These are phyloP conservation scores for Euclidia mi DNA, from an alignment of 2,888 invertebrate genomes.

Conservation along the genomic window DNA sequence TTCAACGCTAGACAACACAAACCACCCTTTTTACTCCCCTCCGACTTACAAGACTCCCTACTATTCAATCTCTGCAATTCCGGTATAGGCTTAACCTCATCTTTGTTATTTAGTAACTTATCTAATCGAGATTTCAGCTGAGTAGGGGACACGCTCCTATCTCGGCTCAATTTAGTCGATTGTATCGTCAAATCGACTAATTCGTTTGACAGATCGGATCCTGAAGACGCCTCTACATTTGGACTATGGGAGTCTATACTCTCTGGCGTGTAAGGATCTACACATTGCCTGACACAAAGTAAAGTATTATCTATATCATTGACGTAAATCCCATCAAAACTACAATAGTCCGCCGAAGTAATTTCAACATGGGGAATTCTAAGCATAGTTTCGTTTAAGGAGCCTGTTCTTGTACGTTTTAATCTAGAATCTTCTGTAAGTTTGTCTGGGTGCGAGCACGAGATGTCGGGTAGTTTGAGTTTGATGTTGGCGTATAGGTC, in stretches of 20 bases:
- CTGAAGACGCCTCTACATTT: slow-evolving; percentile 80
- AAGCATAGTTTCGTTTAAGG: slow-evolving; percentile 75
- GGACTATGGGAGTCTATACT: slow-evolving; percentile 94
- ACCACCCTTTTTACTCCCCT: slow-evolving; percentile 71
- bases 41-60: slow-evolving; percentile 81
- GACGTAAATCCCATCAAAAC: slow-evolving; percentile 82
- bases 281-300: slow-evolving; percentile 75
- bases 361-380: slow-evolving; percentile 86
- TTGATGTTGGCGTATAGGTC: slow-evolving; percentile 65
- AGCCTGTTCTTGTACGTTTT: slow-evolving; percentile 72
- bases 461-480: slow-evolving; percentile 41
- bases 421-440: slow-evolving; percentile 60
- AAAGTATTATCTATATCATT: slow-evolving; percentile 89
- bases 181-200: slow-evolving; percentile 65
- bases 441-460: slow-evolving; percentile 56
- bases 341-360: slow-evolving; percentile 84
- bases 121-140: slow-evolving; percentile 91
- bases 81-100: slow-evolving; percentile 65
- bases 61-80: slow-evolving; percentile 77
- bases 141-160: slow-evolving; percentile 90
- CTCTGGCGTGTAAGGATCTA: slow-evolving; percentile 96
- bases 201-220: slow-evolving; percentile 69
- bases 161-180: slow-evolving; percentile 66
- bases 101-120: slow-evolving; percentile 69
- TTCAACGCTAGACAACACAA: slow-evolving; percentile 82